Conservation (phyloP, 64 coral and sea anemone species). For the Montipora sp. region DNA sequence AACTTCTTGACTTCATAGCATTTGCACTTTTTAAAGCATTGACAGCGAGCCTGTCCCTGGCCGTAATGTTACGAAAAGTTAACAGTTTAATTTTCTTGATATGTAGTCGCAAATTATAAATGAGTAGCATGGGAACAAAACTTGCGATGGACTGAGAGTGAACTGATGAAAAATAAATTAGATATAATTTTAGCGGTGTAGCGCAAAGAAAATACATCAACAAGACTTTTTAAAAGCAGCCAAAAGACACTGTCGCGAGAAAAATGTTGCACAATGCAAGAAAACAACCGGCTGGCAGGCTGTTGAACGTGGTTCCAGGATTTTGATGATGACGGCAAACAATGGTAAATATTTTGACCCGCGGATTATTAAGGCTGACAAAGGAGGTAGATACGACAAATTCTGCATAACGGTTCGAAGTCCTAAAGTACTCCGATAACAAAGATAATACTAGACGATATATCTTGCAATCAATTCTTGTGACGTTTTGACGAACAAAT, state of each 20-base stretch:
- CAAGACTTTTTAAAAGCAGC: neutral
- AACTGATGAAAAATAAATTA: neutral
- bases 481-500: neutral
- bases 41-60: neutral
- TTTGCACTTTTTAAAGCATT: neutral
- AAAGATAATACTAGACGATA: neutral
- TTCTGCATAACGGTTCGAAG: neutral
- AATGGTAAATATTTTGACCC: slow-evolving; percentile 40
- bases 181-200: neutral
- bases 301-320: neutral
- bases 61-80: neutral
- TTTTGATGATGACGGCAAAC: neutral
- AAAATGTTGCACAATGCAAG: neutral
- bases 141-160: neutral
- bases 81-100: too few species aligned
- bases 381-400: slow-evolving; percentile 11
- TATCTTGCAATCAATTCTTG: neutral
- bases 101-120: too few species aligned
- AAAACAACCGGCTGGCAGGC: neutral
- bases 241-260: neutral
- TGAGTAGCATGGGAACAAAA: neutral
- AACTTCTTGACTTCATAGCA: slow-evolving; percentile 3
- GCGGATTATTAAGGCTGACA: slow-evolving; percentile 7
- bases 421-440: neutral
- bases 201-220: slow-evolving; percentile 26